Evolutionary conservation across 2,797 vertebrate genomes (phyloP), one percentile per base, ranked within the genome.

Genomic region (Alosa sapidissima): DNA sequence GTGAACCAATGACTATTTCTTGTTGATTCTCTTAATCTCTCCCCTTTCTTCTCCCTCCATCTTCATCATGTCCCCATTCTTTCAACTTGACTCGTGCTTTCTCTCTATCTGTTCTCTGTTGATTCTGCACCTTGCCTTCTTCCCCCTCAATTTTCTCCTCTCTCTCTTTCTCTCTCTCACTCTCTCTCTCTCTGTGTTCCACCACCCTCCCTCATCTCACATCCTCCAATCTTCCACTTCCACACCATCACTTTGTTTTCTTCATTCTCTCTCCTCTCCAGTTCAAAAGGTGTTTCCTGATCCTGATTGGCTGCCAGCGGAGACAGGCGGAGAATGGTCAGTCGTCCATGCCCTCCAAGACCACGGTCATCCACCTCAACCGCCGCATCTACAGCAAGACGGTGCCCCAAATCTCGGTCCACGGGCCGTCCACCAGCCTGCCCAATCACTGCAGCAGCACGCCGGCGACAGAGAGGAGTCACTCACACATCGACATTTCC

Each of bases 201-300:
- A 11, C 41, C 5, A 47, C 16, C 41, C 36, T 9, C 7, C 14
- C 16, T 8, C 36, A 21, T 2, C 36, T 47, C 16, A 78, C 72
- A 14, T 14, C 4, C 0, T 5, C 28, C 33, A 16, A 36, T 36
- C 0, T 16, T 72, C 28, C 1, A 11, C n/a, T 33, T 33, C 2
- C n/a, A 5, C 16, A 33, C 8, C 14, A 1, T n/a, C 24, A 28
- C 72, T 68, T 41, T 58, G 16, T 78, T 9, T 28, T 48, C 36
- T 24, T 21, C 81, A 52, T 48, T 84, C 47, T 14, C 1, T 88
- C 33, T 88, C 49, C 21, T 51, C 89, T 90, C 85, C 92, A 97
- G 96, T 97, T 97, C 92, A 96, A 97, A 93, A 96, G 93, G 91
- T 97, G 96, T 90, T 97, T 97, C 93, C 91, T 95, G 83, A 91